Evolutionary conservation across 2,888 invertebrate species (phyloP).

Genomic region (Papilio protenor): DNA sequence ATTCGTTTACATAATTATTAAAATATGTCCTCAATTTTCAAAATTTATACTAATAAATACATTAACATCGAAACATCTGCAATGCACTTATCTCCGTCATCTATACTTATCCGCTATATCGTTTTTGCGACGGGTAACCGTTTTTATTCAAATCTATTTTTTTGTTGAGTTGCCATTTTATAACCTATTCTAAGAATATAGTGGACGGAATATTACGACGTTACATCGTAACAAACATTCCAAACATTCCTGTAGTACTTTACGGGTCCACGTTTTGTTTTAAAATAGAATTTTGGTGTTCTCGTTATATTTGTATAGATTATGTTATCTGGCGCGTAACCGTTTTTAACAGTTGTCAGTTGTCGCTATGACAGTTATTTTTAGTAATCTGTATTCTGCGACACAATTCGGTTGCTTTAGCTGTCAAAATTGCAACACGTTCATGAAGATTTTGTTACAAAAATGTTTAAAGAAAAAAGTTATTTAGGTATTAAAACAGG

Average conservation of each 20-base stretch:
- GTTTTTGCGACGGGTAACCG: no score
- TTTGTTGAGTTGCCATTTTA: no score
- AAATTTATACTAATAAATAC: no score
- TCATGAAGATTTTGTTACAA: conserved; percentile 35
- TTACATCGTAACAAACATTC: background rate
- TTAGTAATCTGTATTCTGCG: conserved; percentile 23
- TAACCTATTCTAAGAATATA: background rate
- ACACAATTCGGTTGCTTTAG: conserved; percentile 19
- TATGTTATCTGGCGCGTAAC: conserved; percentile 6
- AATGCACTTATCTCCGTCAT: no score
- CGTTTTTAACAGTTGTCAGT: background rate
- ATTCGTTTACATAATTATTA: no score
- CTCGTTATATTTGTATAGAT: background rate
- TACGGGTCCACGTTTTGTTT: background rate
- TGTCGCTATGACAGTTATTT: background rate
- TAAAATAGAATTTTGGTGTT: background rate
- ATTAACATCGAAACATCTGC: no score
- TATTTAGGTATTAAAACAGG: conserved; percentile 43
- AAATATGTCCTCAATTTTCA: no score
- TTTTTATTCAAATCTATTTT: no score
- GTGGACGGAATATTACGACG: background rate
- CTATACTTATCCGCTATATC: no score
- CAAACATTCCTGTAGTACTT: background rate
- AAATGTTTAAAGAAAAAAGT: conserved; percentile 46
- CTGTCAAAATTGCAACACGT: conserved; percentile 35